These are phyloP conservation scores for Gobionotothen gibberifrons DNA, from an alignment of 2,797 vertebrate species.

Conservation along the genomic window DNA sequence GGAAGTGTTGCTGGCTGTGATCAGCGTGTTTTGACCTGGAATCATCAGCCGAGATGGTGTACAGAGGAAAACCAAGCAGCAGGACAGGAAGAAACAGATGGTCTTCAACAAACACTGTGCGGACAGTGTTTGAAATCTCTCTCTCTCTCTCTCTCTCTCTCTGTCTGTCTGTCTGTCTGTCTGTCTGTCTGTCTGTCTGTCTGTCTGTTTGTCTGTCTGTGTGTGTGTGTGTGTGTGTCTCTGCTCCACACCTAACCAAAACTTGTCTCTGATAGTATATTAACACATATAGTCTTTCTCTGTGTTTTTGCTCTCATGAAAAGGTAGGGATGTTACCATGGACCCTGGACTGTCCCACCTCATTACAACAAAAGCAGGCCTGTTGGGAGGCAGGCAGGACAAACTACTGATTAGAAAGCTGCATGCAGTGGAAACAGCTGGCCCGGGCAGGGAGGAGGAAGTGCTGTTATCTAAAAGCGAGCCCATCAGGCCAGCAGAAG, in stretches of 20 bases:
- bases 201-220: conserved; percentile 13
- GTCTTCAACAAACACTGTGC: conserved; percentile 74
- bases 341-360: conserved; percentile 51
- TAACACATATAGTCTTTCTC: conserved; percentile 39
- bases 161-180: conserved; percentile 13
- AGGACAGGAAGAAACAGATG: conserved; percentile 82
- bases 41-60: conserved; percentile 60
- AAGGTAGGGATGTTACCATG: conserved; percentile 39
- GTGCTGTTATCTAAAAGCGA: conserved; percentile 70
- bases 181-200: neutral
- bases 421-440: conserved; percentile 79
- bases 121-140: conserved; percentile 74
- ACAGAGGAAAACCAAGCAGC: conserved; percentile 62
- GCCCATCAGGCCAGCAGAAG: conserved; percentile 50
- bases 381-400: conserved; percentile 52
- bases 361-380: conserved; percentile 63
- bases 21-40: conserved; percentile 62
- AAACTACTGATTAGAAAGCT: conserved; percentile 73
- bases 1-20: conserved; percentile 60
- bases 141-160: conserved; percentile 32
- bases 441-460: conserved; percentile 56
- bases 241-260: conserved; percentile 58
- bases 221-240: conserved; percentile 12
- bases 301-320: conserved; percentile 41
- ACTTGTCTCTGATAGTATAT: conserved; percentile 59